These are phyloP conservation scores for Falcunculus frontatus DNA, from an alignment of 2,113 vertebrate species.

Conservation along the genomic window DNA sequence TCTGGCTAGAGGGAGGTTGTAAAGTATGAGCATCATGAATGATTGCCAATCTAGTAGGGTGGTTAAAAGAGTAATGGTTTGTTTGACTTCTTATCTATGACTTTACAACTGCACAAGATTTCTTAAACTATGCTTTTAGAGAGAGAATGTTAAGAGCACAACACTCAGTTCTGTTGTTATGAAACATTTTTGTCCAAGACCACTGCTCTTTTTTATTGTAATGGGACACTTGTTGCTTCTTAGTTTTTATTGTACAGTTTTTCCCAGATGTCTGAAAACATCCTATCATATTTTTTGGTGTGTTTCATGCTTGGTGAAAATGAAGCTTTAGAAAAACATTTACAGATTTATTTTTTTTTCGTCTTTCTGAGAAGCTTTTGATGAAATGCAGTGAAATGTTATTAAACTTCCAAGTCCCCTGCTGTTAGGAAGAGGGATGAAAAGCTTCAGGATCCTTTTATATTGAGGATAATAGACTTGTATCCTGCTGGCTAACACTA, in stretches of 20 bases:
- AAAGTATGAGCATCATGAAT: neutral
- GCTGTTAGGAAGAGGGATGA: neutral
- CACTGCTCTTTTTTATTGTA: neutral
- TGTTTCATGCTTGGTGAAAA: neutral
- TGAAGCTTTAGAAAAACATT: neutral
- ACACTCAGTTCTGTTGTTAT: neutral
- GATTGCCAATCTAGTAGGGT: neutral
- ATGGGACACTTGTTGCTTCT: neutral
- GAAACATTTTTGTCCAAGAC: neutral
- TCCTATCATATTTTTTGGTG: fast-evolving
- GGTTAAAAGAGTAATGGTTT: neutral
- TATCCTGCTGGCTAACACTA: neutral
- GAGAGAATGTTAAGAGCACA: neutral
- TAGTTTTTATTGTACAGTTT: neutral
- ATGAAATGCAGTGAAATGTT: neutral
- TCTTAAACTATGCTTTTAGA: neutral
- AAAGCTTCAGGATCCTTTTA: neutral
- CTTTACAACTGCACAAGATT: neutral
- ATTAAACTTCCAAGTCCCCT: neutral
- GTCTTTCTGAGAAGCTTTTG: neutral
- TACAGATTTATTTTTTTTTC: neutral
- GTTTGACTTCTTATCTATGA: neutral
- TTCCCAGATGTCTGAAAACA: neutral
- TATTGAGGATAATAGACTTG: neutral
- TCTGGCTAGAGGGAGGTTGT: neutral